Percentiles rank a stretch among this genome's conserved stretches.
phyloP scores from a whole-genome alignment of 2,797 vertebrate species.

The Rhodeus uyekii region DNA sequence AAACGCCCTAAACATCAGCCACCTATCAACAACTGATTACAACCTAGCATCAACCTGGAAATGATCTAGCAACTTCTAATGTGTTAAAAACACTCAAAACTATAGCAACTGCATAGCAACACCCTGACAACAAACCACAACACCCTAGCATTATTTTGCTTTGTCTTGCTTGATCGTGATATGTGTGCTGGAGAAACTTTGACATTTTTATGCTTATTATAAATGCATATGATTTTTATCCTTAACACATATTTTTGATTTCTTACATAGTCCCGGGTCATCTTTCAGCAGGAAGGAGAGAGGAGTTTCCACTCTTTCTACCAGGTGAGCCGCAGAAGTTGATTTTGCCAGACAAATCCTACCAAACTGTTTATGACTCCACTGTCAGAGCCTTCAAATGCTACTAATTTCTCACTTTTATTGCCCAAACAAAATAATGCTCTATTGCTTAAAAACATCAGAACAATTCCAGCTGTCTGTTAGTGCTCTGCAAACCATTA shows the following conservation, averaged over 20 bases:
- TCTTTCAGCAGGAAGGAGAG: slow-evolving; percentile 94
- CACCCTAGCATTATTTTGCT: neutral
- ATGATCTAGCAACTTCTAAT: neutral
- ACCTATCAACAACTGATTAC: neutral
- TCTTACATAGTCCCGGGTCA: slow-evolving; percentile 87
- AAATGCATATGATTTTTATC: neutral
- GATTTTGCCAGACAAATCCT: slow-evolving; percentile 36
- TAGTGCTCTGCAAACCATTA: slow-evolving; percentile 7
- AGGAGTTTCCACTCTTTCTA: slow-evolving; percentile 97
- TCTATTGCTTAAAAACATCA: slow-evolving; percentile 9
- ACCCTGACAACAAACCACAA: neutral
- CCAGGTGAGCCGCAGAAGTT: slow-evolving; percentile 80
- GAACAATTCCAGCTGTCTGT: neutral
- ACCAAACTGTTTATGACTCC: slow-evolving; percentile 38
- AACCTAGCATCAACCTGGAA: neutral
- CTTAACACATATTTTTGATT: neutral
- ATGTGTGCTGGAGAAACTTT: neutral
- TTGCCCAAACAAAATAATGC: neutral
- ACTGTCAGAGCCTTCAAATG: slow-evolving; percentile 23
- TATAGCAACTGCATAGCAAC: neutral
- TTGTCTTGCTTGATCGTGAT: neutral
- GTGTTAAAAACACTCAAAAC: neutral
- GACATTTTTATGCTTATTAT: neutral
- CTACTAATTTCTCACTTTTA: slow-evolving; percentile 19
- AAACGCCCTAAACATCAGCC: neutral